These are phyloP conservation scores for Eulemur macaco DNA, from an alignment of 2,113 vertebrate species.

Conservation along the genomic window DNA sequence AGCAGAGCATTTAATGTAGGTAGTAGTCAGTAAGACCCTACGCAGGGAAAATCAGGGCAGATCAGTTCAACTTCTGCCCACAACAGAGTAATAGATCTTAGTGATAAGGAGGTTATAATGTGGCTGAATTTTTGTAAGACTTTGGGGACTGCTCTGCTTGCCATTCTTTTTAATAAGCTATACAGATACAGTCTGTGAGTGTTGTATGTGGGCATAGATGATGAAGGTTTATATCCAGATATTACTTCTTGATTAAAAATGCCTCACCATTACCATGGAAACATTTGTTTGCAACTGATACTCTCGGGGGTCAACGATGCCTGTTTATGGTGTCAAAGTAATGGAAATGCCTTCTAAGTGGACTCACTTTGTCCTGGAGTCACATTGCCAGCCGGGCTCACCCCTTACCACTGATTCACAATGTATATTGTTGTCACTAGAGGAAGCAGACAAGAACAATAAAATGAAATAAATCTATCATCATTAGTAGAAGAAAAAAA, in stretches of 20 bases:
- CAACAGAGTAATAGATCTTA: neutral
- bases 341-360: neutral
- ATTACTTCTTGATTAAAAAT: neutral
- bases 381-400: neutral
- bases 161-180: neutral
- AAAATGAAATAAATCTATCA: neutral
- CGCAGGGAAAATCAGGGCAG: neutral
- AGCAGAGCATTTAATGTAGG: neutral
- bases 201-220: neutral
- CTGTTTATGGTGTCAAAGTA: neutral
- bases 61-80: neutral
- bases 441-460: neutral
- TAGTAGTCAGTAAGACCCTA: neutral
- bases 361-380: neutral
- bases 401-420: neutral
- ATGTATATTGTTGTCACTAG: neutral
- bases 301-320: neutral
- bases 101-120: neutral
- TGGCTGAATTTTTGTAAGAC: neutral
- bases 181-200: neutral
- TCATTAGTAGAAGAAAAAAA: neutral
- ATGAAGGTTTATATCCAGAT: neutral
- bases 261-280: neutral
- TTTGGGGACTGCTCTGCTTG: neutral
- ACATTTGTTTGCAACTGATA: neutral